Evolutionary conservation across 2,888 invertebrate genomes (phyloP), one percentile per base, ranked within the genome.

Genomic region (Athalia cordata): DNA sequence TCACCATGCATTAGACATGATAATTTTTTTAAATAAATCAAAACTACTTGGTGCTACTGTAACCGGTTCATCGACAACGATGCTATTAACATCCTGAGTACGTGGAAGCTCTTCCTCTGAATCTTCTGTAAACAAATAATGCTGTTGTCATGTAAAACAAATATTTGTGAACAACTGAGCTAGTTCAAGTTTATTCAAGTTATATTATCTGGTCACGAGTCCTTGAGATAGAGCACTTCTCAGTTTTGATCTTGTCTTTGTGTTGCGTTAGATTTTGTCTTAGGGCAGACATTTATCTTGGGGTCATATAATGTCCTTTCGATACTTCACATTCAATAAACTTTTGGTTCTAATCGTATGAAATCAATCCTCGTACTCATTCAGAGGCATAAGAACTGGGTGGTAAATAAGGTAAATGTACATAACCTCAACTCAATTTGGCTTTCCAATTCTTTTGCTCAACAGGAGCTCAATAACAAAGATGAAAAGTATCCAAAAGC

Each of bases 401-500:
- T 29, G 29, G 1, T 29, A 2, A 29, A 29, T 29, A 29, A 2
- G 29, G 29, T 29, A 29, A n/a, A 9, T 4, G 9, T 8, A 75
- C 75, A 49, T 75, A 75, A 75, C 75, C 75, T 75, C 62, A 75
- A 75, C 49, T 11, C 13, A 6, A 15, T 43, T 5, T 49, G 11
- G 49, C 43, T 11, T 49, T 8, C 3, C 13, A 11, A 4, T 45
- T 59, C 59, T n/a, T 43, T 5, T 6, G 15, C 11, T 47, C 15
- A 13, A 0, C 77, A 89, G 89, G 88, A 89, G 70, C 80, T 84
- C 55, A 82, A 80, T 55, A 75, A 82, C 15, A 88, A 91, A 82
- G 89, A 87, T 85, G 87, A 90, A 81, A 89, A 90, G 80, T 85
- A 83, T 78, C 77, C 81, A 43, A 89, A 90, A 81, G 72, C 85